phyloP scores from a whole-genome alignment of 2,888 invertebrate species.

The Eupeodes latifasciatus region DNA sequence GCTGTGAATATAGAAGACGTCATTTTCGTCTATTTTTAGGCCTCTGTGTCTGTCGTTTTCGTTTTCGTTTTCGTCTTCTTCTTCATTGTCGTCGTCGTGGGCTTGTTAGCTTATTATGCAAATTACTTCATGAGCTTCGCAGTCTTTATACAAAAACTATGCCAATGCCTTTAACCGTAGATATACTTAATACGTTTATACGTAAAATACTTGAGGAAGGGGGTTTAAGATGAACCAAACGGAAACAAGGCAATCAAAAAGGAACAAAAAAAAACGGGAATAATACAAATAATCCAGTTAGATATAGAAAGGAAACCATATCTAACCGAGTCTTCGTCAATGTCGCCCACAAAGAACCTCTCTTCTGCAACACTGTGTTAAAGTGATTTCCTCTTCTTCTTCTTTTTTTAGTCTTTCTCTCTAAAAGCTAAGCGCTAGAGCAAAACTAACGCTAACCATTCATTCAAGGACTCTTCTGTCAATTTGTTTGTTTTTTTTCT shows the following conservation, averaged over 20 bases:
- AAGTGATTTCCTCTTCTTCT: conserved; percentile 21
- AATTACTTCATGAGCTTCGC: conserved; percentile 43
- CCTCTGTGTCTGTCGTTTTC: neutral
- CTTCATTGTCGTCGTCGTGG: neutral
- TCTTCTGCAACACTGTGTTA: conserved; percentile 2
- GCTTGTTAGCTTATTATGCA: conserved; percentile 44
- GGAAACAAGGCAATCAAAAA: conserved; percentile 42
- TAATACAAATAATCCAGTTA: conserved; percentile 63
- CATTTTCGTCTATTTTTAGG: conserved; percentile 23
- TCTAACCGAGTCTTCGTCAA: conserved; percentile 47
- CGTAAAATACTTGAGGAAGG: neutral
- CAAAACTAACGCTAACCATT: conserved; percentile 55
- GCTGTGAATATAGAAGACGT: conserved; percentile 43
- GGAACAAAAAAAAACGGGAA: conserved; percentile 6
- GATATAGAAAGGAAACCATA: conserved; percentile 65
- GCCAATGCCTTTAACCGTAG: neutral
- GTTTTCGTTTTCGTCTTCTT: no score
- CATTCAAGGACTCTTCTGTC: conserved; percentile 59
- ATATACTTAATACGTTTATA: neutral
- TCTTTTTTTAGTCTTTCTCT: no score
- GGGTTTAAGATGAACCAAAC: conserved; percentile 19
- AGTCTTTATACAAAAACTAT: neutral
- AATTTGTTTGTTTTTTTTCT: conserved; percentile 24
- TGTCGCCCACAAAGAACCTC: conserved; percentile 22
- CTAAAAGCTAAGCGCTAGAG: conserved; percentile 20